Evolutionary conservation across 2,888 invertebrate genomes (phyloP).

Genomic region (Eupithecia insigniata): DNA sequence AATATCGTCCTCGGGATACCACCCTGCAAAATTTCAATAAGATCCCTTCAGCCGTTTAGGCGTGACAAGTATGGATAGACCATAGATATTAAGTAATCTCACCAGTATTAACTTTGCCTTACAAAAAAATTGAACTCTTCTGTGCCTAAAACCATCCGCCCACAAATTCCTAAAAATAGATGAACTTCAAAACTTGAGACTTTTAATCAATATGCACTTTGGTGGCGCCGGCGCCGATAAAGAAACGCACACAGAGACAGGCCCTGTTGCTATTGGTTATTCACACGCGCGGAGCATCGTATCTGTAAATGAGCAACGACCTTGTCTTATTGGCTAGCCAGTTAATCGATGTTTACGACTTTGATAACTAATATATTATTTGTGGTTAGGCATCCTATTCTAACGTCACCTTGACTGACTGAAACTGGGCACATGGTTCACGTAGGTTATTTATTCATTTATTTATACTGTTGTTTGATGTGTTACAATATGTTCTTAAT

Average conservation of each 20-base stretch:
- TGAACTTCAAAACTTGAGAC: constrained; percentile 18
- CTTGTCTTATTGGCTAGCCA: background rate
- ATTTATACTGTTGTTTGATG: too few species aligned
- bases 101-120: background rate
- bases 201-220: constrained; percentile 25
- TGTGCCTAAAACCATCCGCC: background rate
- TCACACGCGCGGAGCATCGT: background rate
- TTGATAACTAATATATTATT: background rate
- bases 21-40: too few species aligned
- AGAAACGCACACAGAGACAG: constrained; percentile 19
- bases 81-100: too few species aligned
- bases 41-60: too few species aligned
- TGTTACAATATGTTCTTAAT: too few species aligned
- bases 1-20: too few species aligned
- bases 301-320: background rate
- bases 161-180: constrained; percentile 9
- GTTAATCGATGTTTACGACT: background rate
- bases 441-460: too few species aligned
- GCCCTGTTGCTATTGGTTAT: constrained; percentile 9
- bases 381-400: background rate
- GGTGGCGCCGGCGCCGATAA: constrained; percentile 22
- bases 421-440: background rate
- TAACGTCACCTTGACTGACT: background rate
- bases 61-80: too few species aligned
- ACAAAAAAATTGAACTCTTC: background rate